Evolutionary conservation across 2,888 invertebrate genomes (phyloP).

Genomic region (Epistrophe grossulariae): DNA sequence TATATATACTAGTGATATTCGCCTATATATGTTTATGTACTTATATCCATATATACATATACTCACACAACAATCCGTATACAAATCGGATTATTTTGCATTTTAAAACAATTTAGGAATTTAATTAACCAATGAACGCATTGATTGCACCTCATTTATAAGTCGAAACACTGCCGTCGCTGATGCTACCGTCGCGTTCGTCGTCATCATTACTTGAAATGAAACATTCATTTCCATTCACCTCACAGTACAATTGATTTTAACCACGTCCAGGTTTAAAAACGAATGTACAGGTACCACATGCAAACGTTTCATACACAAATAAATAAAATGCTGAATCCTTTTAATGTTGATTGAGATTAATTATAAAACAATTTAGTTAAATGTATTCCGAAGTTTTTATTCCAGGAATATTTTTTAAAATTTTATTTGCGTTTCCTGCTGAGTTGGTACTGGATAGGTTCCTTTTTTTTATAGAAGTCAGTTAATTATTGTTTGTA

Average conservation of each 20-base stretch:
- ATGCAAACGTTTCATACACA: not conserved
- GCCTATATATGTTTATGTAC: not conserved
- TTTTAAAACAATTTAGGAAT: constrained; percentile 56
- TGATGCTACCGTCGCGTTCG: no score
- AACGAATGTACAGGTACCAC: not conserved
- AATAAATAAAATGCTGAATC: constrained; percentile 11
- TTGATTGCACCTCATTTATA: constrained; percentile 48
- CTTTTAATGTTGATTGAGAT: constrained; percentile 20
- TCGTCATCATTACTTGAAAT: constrained; percentile 46
- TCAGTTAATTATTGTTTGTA: no score
- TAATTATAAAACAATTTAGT: constrained; percentile 36
- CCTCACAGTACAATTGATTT: constrained; percentile 29
- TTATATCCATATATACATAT: no score
- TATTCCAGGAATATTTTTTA: not conserved
- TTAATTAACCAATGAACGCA: constrained; percentile 53
- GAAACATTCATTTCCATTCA: constrained; percentile 39
- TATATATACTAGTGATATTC: no score
- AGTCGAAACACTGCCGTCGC: not conserved
- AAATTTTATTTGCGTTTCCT: no score
- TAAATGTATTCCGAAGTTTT: not conserved
- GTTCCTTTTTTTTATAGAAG: no score
- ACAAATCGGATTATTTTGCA: constrained; percentile 42
- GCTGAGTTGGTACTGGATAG: no score
- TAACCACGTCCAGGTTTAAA: constrained; percentile 7
- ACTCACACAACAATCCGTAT: not conserved